These are phyloP conservation scores for Leuctra nigra DNA, from an alignment of 2,888 invertebrate species.

Conservation along the genomic window DNA sequence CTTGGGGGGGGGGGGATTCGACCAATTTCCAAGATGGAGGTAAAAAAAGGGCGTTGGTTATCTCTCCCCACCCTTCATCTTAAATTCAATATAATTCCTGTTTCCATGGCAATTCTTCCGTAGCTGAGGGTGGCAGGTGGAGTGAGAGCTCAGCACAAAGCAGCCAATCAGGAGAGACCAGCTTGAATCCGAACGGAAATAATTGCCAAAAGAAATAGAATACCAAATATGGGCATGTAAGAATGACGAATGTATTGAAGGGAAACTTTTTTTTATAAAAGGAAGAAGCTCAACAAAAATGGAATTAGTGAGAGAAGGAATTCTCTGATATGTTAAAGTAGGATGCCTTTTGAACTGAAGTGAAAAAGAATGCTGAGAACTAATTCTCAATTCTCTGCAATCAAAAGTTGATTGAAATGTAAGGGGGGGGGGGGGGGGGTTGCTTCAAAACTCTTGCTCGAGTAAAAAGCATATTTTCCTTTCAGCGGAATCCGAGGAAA, in stretches of 20 bases:
- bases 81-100: conserved; percentile 23
- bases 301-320: too few relatives aligned
- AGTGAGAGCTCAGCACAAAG: neutral
- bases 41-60: conserved; percentile 21
- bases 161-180: neutral
- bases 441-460: too few relatives aligned
- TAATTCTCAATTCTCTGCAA: too few relatives aligned
- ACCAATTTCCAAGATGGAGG: conserved; percentile 21
- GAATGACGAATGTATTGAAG: too few relatives aligned
- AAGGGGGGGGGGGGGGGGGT: too few relatives aligned
- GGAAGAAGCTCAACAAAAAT: too few relatives aligned
- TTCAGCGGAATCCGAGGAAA: too few relatives aligned
- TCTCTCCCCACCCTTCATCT: conserved; percentile 14
- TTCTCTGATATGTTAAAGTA: neutral
- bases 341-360: neutral
- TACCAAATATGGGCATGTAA: conserved; percentile 10
- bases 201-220: neutral
- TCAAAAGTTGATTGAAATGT: too few relatives aligned
- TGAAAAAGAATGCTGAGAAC: neutral
- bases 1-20: too few relatives aligned
- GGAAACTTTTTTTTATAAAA: too few relatives aligned
- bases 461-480: too few relatives aligned
- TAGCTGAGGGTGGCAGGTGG: conserved; percentile 9
- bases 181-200: neutral
- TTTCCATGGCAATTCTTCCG: conserved; percentile 24